phyloP scores from a whole-genome alignment of 2,113 vertebrate genomes.

The Sciurus niger region DNA sequence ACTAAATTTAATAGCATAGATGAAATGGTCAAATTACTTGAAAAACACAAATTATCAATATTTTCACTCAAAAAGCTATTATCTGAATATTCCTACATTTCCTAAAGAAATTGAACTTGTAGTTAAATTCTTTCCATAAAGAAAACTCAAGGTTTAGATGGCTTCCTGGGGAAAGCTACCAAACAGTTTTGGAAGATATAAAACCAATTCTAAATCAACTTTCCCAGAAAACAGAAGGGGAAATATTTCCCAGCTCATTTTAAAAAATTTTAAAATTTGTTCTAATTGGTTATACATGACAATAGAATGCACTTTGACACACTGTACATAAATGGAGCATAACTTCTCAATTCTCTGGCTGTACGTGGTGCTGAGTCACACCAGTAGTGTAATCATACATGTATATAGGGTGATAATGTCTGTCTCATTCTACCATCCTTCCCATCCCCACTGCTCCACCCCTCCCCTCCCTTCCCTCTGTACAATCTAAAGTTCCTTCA shows the following conservation, averaged over 20 bases:
- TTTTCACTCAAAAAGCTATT: not conserved
- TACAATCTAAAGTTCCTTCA: no score
- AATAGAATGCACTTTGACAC: no score
- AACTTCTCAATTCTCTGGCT: no score
- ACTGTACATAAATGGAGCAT: no score
- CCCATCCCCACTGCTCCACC: no score
- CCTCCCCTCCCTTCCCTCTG: no score
- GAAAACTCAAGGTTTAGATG: not conserved
- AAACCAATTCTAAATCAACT: not conserved
- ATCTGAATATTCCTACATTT: not conserved
- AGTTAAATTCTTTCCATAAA: not conserved
- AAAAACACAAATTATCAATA: not conserved
- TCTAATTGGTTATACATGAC: no score
- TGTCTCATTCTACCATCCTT: no score
- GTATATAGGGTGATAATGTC: no score
- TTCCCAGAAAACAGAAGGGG: not conserved
- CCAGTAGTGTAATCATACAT: no score
- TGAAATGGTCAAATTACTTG: not conserved
- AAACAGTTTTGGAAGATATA: not conserved
- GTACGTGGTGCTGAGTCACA: no score
- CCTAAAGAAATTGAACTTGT: not conserved
- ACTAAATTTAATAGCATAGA: not conserved
- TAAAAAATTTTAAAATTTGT: not conserved
- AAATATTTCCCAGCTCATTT: not conserved
- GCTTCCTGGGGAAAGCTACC: not conserved